phyloP scores from a whole-genome alignment of 2,113 vertebrate species.

The Diadophis punctatus region DNA sequence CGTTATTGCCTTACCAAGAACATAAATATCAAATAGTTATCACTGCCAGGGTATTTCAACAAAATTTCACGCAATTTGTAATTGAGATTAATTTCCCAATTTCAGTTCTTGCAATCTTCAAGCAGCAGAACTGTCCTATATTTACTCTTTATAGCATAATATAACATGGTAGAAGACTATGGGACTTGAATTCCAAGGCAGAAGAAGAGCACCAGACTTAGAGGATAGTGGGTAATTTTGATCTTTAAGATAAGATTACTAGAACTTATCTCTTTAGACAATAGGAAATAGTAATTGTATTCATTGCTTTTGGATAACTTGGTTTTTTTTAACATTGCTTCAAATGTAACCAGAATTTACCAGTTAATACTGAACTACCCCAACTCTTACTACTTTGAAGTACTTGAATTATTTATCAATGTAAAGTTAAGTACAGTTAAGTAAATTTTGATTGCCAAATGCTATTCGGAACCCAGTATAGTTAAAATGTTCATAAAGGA shows the following conservation, averaged over 20 bases:
- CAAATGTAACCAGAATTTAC: neutral
- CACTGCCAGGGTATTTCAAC: neutral
- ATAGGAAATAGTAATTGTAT: neutral
- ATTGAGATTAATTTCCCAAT: neutral
- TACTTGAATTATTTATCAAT: constrained; percentile 17
- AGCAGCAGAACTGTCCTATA: neutral
- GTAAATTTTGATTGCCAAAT: constrained; percentile 16
- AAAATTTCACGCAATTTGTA: neutral
- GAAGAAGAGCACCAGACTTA: neutral
- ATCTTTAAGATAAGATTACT: neutral
- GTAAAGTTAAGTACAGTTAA: neutral
- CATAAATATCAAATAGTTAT: neutral
- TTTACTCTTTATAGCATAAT: neutral
- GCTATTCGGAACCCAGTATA: constrained; percentile 27
- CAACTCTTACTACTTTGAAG: constrained; percentile 25
- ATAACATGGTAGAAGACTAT: neutral
- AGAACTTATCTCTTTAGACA: neutral
- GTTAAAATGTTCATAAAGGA: constrained; percentile 62
- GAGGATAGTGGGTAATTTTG: neutral
- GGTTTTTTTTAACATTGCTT: neutral
- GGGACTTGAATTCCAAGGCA: neutral
- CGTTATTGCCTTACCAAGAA: neutral
- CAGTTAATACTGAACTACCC: constrained; percentile 31
- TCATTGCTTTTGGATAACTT: neutral
- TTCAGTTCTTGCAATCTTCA: neutral